Evolutionary conservation across 2,113 vertebrate genomes (phyloP).

Genomic region (Rhinopomastus cyanomelas): DNA sequence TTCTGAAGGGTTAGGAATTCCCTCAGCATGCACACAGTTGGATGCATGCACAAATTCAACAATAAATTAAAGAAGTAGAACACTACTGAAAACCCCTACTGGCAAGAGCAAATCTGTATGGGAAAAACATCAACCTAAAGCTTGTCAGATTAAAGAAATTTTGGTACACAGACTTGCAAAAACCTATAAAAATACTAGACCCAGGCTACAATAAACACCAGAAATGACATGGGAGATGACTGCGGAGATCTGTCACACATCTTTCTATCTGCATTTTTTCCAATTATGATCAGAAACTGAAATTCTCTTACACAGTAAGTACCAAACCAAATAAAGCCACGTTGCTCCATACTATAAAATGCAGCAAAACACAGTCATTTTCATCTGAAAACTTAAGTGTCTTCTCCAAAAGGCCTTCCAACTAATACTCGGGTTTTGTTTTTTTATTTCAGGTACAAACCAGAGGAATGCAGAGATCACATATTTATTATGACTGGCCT

Average conservation of each 20-base stretch:
- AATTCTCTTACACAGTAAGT: background rate
- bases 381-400: background rate
- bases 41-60: background rate
- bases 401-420: background rate
- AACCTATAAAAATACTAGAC: background rate
- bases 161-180: background rate
- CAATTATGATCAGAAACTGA: background rate
- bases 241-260: background rate
- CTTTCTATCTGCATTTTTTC: background rate
- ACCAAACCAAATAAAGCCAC: constrained; percentile 23
- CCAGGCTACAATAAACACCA: background rate
- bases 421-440: background rate
- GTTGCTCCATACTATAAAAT: background rate
- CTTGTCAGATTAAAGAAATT: background rate
- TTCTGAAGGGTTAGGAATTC: background rate
- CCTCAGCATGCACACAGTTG: background rate
- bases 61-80: background rate
- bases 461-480: background rate
- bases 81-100: background rate
- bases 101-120: background rate
- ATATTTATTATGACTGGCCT: background rate
- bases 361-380: background rate
- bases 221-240: background rate
- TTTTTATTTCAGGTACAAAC: background rate
- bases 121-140: background rate